These are phyloP conservation scores for Drosophila punjabiensis DNA, from an alignment of 1,140 invertebrate genomes.

Conservation along the genomic window DNA sequence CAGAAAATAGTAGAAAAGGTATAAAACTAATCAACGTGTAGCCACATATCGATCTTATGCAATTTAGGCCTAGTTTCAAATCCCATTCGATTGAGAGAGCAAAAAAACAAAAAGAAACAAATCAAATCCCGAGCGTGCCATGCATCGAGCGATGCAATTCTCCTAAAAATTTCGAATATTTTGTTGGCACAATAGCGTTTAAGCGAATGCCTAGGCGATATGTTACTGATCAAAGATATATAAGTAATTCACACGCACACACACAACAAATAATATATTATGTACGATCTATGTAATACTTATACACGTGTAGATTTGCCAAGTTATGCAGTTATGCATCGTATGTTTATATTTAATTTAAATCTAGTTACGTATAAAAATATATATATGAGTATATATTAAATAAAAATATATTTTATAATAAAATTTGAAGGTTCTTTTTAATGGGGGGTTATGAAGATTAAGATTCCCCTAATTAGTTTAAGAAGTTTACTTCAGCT, in stretches of 20 bases:
- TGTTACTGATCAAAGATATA: conserved; percentile 74
- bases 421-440: conserved; percentile 16
- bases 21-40: conserved; percentile 24
- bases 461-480: too few relatives aligned
- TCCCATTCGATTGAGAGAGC: conserved; percentile 32
- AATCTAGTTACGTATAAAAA: conserved; percentile 46
- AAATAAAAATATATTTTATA: conserved; percentile 71
- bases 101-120: not conserved
- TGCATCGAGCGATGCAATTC: conserved; percentile 73
- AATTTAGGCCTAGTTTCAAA: conserved; percentile 56
- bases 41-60: conserved; percentile 58
- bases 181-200: conserved; percentile 64
- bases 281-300: conserved; percentile 48
- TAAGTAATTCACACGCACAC: conserved; percentile 32
- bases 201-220: conserved; percentile 40
- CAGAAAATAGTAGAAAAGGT: conserved; percentile 36
- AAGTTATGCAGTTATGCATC: conserved; percentile 36
- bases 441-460: not conserved
- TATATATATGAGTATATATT: conserved; percentile 56
- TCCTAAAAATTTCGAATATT: conserved; percentile 78
- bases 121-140: conserved; percentile 76
- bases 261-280: conserved; percentile 33
- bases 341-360: conserved; percentile 58
- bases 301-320: conserved; percentile 53
- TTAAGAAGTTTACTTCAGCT: not conserved